Evolutionary conservation across 2,797 vertebrate species (phyloP), one percentile per base, ranked within the genome.

Genomic region (Capromys pilorides): DNA sequence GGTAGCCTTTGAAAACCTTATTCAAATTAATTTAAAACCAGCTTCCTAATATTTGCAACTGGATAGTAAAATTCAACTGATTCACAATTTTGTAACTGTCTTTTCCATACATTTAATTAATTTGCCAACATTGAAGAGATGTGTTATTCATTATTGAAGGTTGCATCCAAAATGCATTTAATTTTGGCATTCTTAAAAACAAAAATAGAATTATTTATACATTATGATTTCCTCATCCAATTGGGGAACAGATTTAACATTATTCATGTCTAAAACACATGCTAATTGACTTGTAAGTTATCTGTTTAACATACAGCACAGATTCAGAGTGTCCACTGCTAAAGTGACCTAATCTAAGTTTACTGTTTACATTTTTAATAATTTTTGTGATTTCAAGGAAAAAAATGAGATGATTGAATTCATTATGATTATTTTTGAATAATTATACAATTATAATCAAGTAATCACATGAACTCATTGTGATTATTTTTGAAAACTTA

Each of bases 21-120:
- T 89, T 92, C 61, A 94, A 95, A 94, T 83, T 61, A 73, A 95
- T 73, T 95, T 91, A 91, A 96, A 94, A 78, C 24, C n/a, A 12
- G 14, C 31, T 36, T 94, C 71, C 73, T 84, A 96, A 93, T 57
- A 94, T 87, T 94, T 94, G 71, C 41, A 96, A 92, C 3, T 86
- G 62, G 45, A 89, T 33, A 90, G 31, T 79, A 93, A 61, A 94
- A 93, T 49, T 86, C 45, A 57, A 57, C 59, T 86, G 61, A 95
- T 71, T 95, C 67, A 66, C 57, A 90, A 24, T 96, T 96, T 73
- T 78, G 2, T 51, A 93, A 95, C 24, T 62, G 78, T 57, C 7
- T 88, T 88, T 84, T 95, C n/a, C 93, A 59, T 61, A 95, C 88
- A 92, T 75, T 94, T 96, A 90, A 87, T 77, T 97, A 94, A 91